Percentiles rank a stretch among this genome's conserved stretches.
phyloP scores from a whole-genome alignment of 2,888 invertebrate genomes.

The Baccha elongata region DNA sequence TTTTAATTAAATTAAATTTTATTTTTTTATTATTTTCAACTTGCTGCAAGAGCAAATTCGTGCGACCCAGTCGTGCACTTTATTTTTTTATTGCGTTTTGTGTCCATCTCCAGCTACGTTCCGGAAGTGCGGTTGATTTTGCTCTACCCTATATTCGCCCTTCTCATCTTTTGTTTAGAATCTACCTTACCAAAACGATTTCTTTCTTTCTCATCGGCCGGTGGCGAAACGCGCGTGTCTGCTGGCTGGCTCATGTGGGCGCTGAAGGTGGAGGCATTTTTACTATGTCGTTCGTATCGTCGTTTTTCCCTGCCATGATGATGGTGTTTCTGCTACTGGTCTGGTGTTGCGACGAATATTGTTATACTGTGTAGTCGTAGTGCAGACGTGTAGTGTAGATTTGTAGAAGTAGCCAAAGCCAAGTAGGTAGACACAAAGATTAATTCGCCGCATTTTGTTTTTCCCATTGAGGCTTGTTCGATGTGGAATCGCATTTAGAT shows the following conservation, averaged over 20 bases:
- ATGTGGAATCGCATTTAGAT: slow-evolving; percentile 54
- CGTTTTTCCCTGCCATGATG: neutral
- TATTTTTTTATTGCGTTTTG: slow-evolving; percentile 23
- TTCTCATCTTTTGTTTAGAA: slow-evolving; percentile 29
- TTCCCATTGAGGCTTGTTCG: slow-evolving; percentile 69
- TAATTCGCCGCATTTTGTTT: slow-evolving; percentile 70
- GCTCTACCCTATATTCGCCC: slow-evolving; percentile 23
- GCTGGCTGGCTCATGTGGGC: slow-evolving; percentile 23
- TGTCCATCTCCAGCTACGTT: too few species aligned
- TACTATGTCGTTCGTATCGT: slow-evolving; percentile 32
- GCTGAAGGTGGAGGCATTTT: slow-evolving; percentile 51
- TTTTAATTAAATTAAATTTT: too few species aligned
- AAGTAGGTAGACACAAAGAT: slow-evolving; percentile 48
- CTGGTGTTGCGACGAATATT: neutral
- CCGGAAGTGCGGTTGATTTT: neutral
- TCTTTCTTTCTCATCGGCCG: slow-evolving; percentile 19
- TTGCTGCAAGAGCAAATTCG: too few species aligned
- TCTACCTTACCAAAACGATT: slow-evolving; percentile 24
- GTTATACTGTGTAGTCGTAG: slow-evolving; percentile 32
- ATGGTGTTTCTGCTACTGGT: too few species aligned
- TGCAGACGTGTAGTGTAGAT: slow-evolving; percentile 3
- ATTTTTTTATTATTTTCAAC: too few species aligned
- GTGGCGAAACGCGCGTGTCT: slow-evolving; percentile 18
- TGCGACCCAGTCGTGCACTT: too few species aligned
- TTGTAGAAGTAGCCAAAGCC: neutral